Base-by-base conservation (phyloP, 2,888 invertebrate genomes). In the Drymonia ruficornis region DNA sequence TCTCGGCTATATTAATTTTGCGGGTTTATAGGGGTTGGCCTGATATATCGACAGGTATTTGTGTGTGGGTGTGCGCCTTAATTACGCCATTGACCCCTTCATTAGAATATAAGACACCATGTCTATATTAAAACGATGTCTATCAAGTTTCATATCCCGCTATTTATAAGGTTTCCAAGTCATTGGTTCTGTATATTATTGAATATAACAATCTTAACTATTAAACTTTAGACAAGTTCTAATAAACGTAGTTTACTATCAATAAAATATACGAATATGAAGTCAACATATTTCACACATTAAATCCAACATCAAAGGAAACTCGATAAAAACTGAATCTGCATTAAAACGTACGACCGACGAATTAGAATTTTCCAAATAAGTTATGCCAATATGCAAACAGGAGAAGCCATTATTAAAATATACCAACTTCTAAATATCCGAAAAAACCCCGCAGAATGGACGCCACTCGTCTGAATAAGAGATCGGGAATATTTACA, bases 401-500 rank as follows among this genome's bases (percentile, higher is more conserved):
- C 72, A 69, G 65, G 63, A 63, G 78, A 81, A 80, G 71, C 77
- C 77, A 82, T 81, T 78, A 81, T 78, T 81, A 75, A 81, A 81
- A 84, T 84, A 80, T 81, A 72, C 78, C 73, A 80, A 79, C 79
- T 79, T 83, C 81, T 82, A 84, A 86, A 85, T 81, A 80, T 81
- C 74, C 75, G 73, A 80, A 87, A 84, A 84, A 83, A 85, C 71
- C 64, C 78, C 80, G 73, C 80, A 84, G 83, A 86, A 84, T 80
- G 86, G 82, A 82, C 82, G 87, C 80, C 83, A 80, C 86, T 83
- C 87, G 83, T 80, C 84, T 82, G 84, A 84, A 83, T 81, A 87
- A 88, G 86, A 87, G 87, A 84, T 87, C 80, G 80, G 72, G 76
- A 79, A 81, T 89, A 92, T 92, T 92, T 90, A 91, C 91, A 92